These are phyloP conservation scores for Caenorhabditis sinica DNA, from an alignment of 2,888 invertebrate genomes.

Conservation along the genomic window DNA sequence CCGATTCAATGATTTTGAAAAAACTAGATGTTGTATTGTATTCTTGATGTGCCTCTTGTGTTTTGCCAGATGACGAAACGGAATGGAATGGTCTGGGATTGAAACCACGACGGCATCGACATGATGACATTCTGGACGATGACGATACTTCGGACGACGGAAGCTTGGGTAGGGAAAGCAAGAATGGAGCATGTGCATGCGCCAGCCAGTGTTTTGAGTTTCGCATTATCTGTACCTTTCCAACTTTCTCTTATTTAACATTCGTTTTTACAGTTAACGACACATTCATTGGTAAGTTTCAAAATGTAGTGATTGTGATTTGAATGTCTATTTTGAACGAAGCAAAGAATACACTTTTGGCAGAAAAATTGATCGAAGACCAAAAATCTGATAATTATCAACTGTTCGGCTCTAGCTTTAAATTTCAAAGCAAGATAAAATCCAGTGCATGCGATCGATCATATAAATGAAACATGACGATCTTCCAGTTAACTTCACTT, in stretches of 20 bases:
- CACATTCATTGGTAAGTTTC: constrained; percentile 98
- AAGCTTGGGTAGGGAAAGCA: constrained; percentile 50
- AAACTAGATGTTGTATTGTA: constrained; percentile 57
- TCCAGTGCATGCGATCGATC: constrained; percentile 10
- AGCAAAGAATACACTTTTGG: neutral
- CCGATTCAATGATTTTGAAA: neutral
- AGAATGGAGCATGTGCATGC: constrained; percentile 48
- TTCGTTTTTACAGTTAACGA: constrained; percentile 92
- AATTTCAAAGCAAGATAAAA: too few species aligned
- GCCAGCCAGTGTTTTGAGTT: constrained; percentile 44
- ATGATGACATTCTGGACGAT: constrained; percentile 26
- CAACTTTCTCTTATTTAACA: constrained; percentile 31
- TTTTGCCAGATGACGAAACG: constrained; percentile 66
- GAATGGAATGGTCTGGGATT: constrained; percentile 62
- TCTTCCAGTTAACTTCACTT: constrained; percentile 45
- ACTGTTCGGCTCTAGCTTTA: too few species aligned
- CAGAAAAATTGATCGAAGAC: neutral
- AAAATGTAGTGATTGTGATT: constrained; percentile 49
- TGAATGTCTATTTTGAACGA: neutral
- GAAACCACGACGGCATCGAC: constrained; percentile 24
- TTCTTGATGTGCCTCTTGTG: constrained; percentile 64
- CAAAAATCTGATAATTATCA: too few species aligned
- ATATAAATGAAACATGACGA: constrained; percentile 5
- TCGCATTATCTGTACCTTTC: constrained; percentile 31
- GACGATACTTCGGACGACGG: constrained; percentile 54